Conservation (phyloP, 35 echinoderm and acorn worm genomes). For the Apostichopus californicus region DNA sequence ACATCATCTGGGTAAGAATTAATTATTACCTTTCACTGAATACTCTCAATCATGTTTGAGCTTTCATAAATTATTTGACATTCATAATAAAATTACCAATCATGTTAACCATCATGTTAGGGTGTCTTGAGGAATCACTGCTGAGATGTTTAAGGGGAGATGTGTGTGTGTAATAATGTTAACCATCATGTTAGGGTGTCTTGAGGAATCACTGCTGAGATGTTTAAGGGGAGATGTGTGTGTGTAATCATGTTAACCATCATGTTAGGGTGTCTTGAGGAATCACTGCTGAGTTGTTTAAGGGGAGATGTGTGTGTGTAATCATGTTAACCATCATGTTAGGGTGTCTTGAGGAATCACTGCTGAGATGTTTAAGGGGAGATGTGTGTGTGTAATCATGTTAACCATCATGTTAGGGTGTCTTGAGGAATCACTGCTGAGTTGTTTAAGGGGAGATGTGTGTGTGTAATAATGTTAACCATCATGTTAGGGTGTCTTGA, state of each 20-base stretch:
- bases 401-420: not conserved
- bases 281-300: too few species aligned
- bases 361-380: too few species aligned
- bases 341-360: too few species aligned
- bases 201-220: too few species aligned
- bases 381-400: not conserved
- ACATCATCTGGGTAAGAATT: too few species aligned
- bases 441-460: not conserved
- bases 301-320: not conserved
- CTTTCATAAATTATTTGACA: too few species aligned
- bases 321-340: not conserved
- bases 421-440: too few species aligned
- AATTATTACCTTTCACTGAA: too few species aligned
- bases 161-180: not conserved
- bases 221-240: not conserved
- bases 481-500: not conserved
- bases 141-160: too few species aligned
- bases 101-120: not conserved
- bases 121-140: too few species aligned
- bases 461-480: not conserved
- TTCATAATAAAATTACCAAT: not conserved
- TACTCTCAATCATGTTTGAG: too few species aligned
- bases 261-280: not conserved
- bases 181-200: not conserved
- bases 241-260: not conserved